Evolutionary conservation across 53 echinoderm and acorn worm genomes (phyloP), one percentile per base, ranked within the genome.

Genomic region (Echinometra lucunter): DNA sequence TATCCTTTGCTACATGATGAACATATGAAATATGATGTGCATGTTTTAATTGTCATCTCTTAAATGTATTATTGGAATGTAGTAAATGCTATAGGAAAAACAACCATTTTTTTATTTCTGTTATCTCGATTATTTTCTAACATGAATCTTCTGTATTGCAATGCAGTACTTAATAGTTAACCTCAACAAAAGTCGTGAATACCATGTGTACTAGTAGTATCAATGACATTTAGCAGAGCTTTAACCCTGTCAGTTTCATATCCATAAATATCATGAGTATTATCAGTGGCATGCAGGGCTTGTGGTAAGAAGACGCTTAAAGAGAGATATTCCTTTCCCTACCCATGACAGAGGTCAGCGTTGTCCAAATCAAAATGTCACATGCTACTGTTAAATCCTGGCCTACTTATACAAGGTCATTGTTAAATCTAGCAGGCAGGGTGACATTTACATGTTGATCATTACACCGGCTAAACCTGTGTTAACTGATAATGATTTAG

Each of bases 341-440:
- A 17, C n/a, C n/a, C n/a, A 49, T 85, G 85, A 85, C 49, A 27
- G 85, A 85, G 85, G 85, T 85, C 85, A 85, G 49, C n/a, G 19
- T 37, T 25, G 47, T 28, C 85, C 27, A 30, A 47, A 85, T 30
- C 85, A 85, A 85, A 69, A 85, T 85, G 85, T 85, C 85, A 85
- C 85, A 85, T 85, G 85, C 85, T 85, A 11, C 85, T 49, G 45
- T 85, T 16, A 85, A 85, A 85, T 85, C 85, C 85, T 85, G 85
- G n/a, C 85, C 85, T 30, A 85, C 85, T 85, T 85, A 45, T 47
- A 21, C 85, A 85, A 85, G 85, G 85, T 47, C 85, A 85, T 85
- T 28, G 47, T 30, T 85, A 85, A 85, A 49, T 85, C 85, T 53
- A 47, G 47, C 49, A 85, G 85, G 45, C 85, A 45, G 47, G 85